Evolutionary conservation across 2,888 invertebrate species (phyloP), one percentile per base, ranked within the genome.

Genomic region (Dicyrtomina minuta): DNA sequence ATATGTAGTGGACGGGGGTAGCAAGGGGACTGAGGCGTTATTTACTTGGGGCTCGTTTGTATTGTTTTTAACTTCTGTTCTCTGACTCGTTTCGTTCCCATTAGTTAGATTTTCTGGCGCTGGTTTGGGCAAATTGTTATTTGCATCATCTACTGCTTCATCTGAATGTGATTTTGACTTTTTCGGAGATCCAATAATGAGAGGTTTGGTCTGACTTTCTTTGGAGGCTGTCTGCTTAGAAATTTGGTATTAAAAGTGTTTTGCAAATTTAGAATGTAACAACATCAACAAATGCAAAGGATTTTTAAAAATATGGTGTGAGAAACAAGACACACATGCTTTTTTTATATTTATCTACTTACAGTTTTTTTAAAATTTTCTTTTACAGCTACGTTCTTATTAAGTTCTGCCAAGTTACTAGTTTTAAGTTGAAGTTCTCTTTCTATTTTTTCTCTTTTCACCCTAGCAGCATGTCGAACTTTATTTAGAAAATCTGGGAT

Each of bases 401-500:
- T 49, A 17, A 20, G 20, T 5, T 49, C 20, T 49, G 22, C 26
- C 4, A 56, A 22, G 6, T 56, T 56, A 6, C 56, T 17, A 4
- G 22, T 24, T 26, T 17, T 24, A 5, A 24, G 20, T 56, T 22
- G 20, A 24, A 56, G 20, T 8, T 20, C 13, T 22, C 20, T 56
- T 22, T 24, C 33, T 33, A 33, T 33, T 22, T 39, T 39, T 20
- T 56, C 39, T 13, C 67, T 58, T 44, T 59, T 71, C 1, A 33
- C 84, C 70, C 83, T 83, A 1, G 91, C 88, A 6, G 92, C 92
- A 51, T 83, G 82, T 70, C 91, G 84, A 85, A 92, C 87, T 75
- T 87, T 86, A 74, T 84, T 84, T 39, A 92, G 82, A 81, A 89
- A 92, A 70, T 90, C 89, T 0, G 92, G 92, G 82, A 91, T 88